Evolutionary conservation across 2,888 invertebrate genomes (phyloP).

Genomic region (Fragum whitleyi): DNA sequence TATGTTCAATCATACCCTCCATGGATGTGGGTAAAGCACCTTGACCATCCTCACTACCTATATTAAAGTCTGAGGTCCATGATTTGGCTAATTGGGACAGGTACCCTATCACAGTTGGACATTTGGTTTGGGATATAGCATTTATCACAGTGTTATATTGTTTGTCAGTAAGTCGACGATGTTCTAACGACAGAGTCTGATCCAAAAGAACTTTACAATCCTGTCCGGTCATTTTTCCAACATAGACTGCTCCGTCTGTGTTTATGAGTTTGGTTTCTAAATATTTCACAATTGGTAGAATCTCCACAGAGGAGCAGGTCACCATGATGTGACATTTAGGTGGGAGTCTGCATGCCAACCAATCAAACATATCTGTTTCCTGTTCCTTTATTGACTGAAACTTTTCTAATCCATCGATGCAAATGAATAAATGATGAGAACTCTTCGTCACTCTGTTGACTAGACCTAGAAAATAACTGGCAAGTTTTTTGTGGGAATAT

Average conservation of each 20-base stretch:
- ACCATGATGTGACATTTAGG: constrained; percentile 74
- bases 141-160: constrained; percentile 54
- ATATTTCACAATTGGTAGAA: constrained; percentile 38
- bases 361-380: constrained; percentile 66
- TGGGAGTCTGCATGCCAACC: constrained; percentile 74
- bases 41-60: not conserved
- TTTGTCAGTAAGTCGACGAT: constrained; percentile 50
- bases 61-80: constrained; percentile 43
- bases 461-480: constrained; percentile 73
- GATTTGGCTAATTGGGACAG: constrained; percentile 35
- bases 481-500: constrained; percentile 56
- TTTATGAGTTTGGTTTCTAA: constrained; percentile 57
- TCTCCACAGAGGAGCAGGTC: constrained; percentile 61
- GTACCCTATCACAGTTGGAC: constrained; percentile 45
- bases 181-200: constrained; percentile 40
- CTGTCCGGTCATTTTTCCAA: constrained; percentile 54
- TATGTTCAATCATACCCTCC: constrained; percentile 35
- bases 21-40: constrained; percentile 8
- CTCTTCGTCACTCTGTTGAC: constrained; percentile 71
- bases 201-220: constrained; percentile 50
- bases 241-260: constrained; percentile 54
- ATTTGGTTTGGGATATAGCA: constrained; percentile 38
- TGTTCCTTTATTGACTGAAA: constrained; percentile 66
- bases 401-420: constrained; percentile 72
- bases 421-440: constrained; percentile 59